Base-by-base conservation (phyloP, 2,797 vertebrate species). In the Pagetopsis macropterus region DNA sequence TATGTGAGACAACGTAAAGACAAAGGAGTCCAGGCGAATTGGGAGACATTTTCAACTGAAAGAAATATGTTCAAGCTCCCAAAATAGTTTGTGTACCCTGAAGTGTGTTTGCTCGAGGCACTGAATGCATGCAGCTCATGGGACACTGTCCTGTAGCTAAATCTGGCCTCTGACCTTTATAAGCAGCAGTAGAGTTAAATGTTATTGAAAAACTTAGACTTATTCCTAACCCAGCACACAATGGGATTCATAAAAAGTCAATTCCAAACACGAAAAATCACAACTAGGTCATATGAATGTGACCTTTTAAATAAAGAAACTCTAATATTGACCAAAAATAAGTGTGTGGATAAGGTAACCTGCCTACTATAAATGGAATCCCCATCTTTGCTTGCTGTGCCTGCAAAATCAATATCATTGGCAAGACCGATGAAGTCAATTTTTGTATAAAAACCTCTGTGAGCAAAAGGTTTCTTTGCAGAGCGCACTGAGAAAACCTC, bases 331-430 rank as follows among this genome's bases (percentile, higher is more conserved):
- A 57, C 27, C 46, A 60, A 27, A 27, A 67, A 56, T 61, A 73
- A 66, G 11, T 50, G 49, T 45, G 60, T 43, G 56, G 61, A 76
- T 76, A 77, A 78, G 62, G 27, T 71, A 45, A 66, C 70, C 60
- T 65, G 50, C 48, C 75, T 57, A 56, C 72, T 72, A 70, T 84
- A 76, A 81, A 84, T 73, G 64, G 79, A 77, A 84, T 86, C 75
- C 74, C n/a, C 72, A 46, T 61, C 59, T 78, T 84, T 76, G 14
- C 59, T 59, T 31, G 31, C 66, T 33, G 7, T 54, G 43, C 56
- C 75, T 65, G 65, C 48, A 33, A 80, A 88, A 89, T 90, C 85
- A 78, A 87, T 89, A 87, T 82, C 14, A 63, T 72, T 76, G 70
- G 19, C 63, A 75, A 84, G 57, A 65, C 57, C 56, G 33, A 66